phyloP scores from a whole-genome alignment of 2,113 vertebrate genomes.

The Cacatua alba region DNA sequence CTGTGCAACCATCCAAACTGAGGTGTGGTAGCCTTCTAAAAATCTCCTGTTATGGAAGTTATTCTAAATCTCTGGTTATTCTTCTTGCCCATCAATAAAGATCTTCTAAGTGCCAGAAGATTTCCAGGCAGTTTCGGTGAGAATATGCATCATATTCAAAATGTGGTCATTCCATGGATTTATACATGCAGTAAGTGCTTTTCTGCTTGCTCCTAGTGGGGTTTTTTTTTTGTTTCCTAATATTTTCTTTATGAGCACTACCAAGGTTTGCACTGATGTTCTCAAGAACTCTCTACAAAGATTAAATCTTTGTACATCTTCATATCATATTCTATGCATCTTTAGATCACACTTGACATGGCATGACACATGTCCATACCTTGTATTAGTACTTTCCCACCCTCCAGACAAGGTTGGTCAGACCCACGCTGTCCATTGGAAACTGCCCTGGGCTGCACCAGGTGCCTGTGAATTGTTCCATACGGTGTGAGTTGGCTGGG shows the following conservation, averaged over 20 bases:
- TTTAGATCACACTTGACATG: neutral
- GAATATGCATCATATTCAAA: neutral
- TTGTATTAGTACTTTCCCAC: neutral
- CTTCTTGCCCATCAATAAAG: neutral
- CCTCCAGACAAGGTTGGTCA: neutral
- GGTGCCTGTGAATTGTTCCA: neutral
- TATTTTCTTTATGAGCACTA: neutral
- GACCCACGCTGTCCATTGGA: neutral
- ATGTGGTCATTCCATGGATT: neutral
- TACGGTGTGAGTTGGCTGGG: rapidly evolving
- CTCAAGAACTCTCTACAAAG: neutral
- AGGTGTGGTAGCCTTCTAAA: neutral
- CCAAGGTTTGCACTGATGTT: neutral
- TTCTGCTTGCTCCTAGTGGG: neutral
- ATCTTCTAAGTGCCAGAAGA: neutral
- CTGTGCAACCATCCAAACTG: neutral
- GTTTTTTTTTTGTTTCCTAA: neutral
- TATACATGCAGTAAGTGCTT: neutral
- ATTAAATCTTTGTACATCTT: neutral
- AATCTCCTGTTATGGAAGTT: neutral
- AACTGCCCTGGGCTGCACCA: neutral
- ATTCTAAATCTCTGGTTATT: neutral
- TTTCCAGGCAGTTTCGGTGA: neutral
- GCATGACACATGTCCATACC: neutral
- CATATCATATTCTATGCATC: neutral